These are phyloP conservation scores for Mesorhabditis sp. DNA, from an alignment of 2,888 invertebrate genomes.

Conservation along the genomic window DNA sequence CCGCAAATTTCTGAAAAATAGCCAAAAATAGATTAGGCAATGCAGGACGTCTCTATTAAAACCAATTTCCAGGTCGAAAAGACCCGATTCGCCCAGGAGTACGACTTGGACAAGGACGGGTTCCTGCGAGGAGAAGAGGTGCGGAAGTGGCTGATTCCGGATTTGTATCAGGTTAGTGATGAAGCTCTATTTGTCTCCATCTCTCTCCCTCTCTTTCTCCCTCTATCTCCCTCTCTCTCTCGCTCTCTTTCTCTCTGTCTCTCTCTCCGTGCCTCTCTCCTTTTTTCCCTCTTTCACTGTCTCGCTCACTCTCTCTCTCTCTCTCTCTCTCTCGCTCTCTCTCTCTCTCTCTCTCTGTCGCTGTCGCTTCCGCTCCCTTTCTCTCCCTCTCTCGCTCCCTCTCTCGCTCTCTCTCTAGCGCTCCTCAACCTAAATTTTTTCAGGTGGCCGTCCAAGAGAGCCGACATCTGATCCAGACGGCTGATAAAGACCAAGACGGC, in stretches of 20 bases:
- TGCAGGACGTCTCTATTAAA: too few relatives aligned
- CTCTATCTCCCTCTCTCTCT: too few relatives aligned
- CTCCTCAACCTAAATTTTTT: neutral
- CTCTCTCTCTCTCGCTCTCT: too few relatives aligned
- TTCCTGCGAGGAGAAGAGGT: slow-evolving; percentile 76
- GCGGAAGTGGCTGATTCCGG: slow-evolving; percentile 69
- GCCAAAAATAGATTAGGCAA: neutral
- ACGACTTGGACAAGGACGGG: slow-evolving; percentile 81
- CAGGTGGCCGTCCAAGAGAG: slow-evolving; percentile 81
- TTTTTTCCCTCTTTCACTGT: too few relatives aligned
- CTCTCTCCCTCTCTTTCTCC: too few relatives aligned
- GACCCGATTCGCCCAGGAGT: slow-evolving; percentile 75
- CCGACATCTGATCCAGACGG: slow-evolving; percentile 73
- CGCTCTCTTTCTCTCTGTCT: too few relatives aligned
- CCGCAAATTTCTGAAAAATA: neutral
- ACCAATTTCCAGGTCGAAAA: neutral
- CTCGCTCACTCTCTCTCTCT: too few relatives aligned
- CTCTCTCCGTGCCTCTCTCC: too few relatives aligned
- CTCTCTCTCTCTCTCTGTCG: too few relatives aligned
- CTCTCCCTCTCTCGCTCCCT: too few relatives aligned
- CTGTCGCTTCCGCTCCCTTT: too few relatives aligned
- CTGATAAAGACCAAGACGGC: slow-evolving; percentile 66
- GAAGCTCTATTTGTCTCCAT: neutral
- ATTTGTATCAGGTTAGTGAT: slow-evolving; percentile 18
- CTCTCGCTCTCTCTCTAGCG: too few relatives aligned